Evolutionary conservation across 2,797 vertebrate species (phyloP), one percentile per base, ranked within the genome.

Genomic region (Gymnoscopelus braueri): DNA sequence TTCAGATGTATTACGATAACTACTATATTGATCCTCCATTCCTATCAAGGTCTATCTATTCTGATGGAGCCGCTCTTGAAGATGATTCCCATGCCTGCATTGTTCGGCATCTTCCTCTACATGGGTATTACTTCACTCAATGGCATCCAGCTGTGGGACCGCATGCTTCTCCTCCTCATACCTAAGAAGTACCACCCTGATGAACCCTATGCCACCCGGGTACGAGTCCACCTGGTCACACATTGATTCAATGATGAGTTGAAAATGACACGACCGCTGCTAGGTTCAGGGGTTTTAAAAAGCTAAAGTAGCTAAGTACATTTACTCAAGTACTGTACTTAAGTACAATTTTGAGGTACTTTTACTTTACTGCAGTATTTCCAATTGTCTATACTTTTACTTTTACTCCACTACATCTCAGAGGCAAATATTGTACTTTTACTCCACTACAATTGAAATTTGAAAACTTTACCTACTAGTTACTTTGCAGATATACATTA

Each of bases 71-170:
- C 96, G 0, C 92, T 99, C 81, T 88, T 99, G 23, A 97, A 94
- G 86, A 75, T 92, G 87, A 97, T 99, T 74, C 97, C 98, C 0
- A 88, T 98, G 90, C 84, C 98, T 0, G 96, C 97, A 56, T 91
- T 99, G 71, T 98, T 99, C 0, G 98, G 98, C 75, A 99, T 99
- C 86, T 99, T 99, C 82, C 95, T 99, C 64, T 99, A 99, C 88
- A 99, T 99, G 98, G 98, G 98, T 0, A 93, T 99, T 63, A 98
- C 98, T 0, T 99, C 98, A 2, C 95, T 99, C 55, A 97, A 94
- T 0, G 97, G 97, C 59, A 97, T 99, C 84, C 98, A 99, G 89
- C 88, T 99, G 57, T 99, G 95, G 8, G 98, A 99, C 72, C 96
- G 98, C 53, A 92, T 97, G 2, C 89, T 96, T 72, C 95, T 99